Conservation (phyloP, 2,113 vertebrate species). For the Muntiacus reevesi region DNA sequence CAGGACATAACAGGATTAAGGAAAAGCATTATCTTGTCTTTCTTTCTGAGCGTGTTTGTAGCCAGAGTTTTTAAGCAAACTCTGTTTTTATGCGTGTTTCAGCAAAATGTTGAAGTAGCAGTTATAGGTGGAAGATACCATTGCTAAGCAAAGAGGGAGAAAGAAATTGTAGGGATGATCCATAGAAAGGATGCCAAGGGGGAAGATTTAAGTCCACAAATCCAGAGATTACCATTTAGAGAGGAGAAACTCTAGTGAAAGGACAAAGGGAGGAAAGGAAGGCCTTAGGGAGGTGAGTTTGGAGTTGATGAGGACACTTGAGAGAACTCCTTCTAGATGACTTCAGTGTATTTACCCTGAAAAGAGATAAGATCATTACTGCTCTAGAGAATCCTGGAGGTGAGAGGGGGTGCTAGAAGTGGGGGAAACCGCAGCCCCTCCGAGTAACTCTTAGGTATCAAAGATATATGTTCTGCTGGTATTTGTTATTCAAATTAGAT, state of each 20-base stretch:
- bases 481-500: neutral
- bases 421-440: neutral
- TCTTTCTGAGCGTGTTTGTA: neutral
- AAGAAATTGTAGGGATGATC: neutral
- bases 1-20: neutral
- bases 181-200: neutral
- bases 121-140: neutral
- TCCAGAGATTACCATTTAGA: neutral
- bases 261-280: neutral
- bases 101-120: neutral
- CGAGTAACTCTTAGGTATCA: neutral
- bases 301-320: neutral
- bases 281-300: neutral
- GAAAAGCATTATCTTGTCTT: neutral
- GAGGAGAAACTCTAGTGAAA: neutral
- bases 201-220: neutral
- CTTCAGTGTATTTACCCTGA: neutral
- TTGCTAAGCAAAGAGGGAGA: neutral
- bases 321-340: neutral
- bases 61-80: neutral
- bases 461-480: neutral
- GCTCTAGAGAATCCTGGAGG: neutral
- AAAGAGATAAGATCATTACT: neutral
- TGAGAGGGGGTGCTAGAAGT: neutral
- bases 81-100: no score